Conservation (phyloP, 2,113 vertebrate species). For the Lophura nycthemera region DNA sequence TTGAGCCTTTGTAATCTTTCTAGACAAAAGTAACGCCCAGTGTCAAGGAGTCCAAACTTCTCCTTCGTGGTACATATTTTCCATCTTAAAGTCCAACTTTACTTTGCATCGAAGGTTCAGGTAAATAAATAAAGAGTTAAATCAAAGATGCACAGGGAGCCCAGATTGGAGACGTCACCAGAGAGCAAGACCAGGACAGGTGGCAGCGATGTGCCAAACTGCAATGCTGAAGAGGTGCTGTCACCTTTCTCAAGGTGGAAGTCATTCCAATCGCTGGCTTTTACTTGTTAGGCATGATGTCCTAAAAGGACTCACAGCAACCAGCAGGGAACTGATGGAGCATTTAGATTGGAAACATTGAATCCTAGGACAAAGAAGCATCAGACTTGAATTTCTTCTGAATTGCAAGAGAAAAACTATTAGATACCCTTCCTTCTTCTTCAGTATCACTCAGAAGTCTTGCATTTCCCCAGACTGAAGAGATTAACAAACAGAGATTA, state of each 20-base stretch:
- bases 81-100: slow-evolving; percentile 6
- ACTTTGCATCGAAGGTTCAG: background rate
- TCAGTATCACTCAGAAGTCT: background rate
- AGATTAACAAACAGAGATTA: slow-evolving; percentile 34
- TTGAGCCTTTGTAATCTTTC: slow-evolving; percentile 33
- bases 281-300: rapidly evolving
- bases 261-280: background rate
- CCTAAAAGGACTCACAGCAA: background rate
- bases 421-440: slow-evolving; percentile 2
- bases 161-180: rapidly evolving
- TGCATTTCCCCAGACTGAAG: background rate
- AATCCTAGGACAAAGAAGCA: background rate
- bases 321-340: background rate
- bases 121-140: background rate
- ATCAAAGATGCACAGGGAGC: background rate
- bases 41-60: background rate
- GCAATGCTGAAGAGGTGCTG: rapidly evolving
- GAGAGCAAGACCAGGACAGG: background rate
- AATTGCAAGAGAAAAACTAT: background rate
- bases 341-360: background rate
- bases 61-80: background rate
- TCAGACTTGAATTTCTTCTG: background rate
- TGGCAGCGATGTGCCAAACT: background rate
- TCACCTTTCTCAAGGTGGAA: background rate
- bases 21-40: background rate